Evolutionary conservation across 1,140 invertebrate genomes (phyloP).

Genomic region (Magallana ariakensis): DNA sequence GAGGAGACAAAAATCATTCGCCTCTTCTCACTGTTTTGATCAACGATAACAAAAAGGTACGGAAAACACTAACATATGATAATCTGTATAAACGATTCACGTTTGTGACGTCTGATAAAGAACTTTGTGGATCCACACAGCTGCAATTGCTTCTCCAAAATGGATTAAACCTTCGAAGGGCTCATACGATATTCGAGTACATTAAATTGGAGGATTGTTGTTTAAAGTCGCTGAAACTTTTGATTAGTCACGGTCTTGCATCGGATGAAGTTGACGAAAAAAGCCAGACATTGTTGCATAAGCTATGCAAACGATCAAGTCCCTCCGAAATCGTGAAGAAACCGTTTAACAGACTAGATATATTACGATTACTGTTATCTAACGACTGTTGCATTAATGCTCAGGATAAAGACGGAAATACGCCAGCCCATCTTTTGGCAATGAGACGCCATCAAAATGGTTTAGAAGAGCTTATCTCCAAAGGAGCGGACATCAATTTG

Average conservation of each 20-base stretch:
- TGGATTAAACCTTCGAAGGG: conserved; percentile 20
- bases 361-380: conserved; percentile 3
- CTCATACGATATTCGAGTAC: not conserved
- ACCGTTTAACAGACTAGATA: conserved; percentile 3
- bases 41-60: conserved; percentile 26
- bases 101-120: not conserved
- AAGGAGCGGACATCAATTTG: not conserved
- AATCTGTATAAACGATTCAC: conserved; percentile 17
- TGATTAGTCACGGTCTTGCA: not conserved
- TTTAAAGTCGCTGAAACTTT: not conserved
- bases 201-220: not conserved
- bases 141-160: not conserved
- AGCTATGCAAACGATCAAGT: not conserved
- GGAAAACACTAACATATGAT: not conserved
- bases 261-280: not conserved
- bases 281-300: not conserved
- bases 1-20: not conserved
- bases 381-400: not conserved
- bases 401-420: conserved; percentile 2
- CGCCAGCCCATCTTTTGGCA: not conserved
- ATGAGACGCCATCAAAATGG: conserved; percentile 19
- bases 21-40: conserved; percentile 13
- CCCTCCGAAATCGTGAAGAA: not conserved
- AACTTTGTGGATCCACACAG: conserved; percentile 11
- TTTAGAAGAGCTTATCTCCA: not conserved